phyloP scores from a whole-genome alignment of 2,797 vertebrate species.

The Adelosebastes latens region DNA sequence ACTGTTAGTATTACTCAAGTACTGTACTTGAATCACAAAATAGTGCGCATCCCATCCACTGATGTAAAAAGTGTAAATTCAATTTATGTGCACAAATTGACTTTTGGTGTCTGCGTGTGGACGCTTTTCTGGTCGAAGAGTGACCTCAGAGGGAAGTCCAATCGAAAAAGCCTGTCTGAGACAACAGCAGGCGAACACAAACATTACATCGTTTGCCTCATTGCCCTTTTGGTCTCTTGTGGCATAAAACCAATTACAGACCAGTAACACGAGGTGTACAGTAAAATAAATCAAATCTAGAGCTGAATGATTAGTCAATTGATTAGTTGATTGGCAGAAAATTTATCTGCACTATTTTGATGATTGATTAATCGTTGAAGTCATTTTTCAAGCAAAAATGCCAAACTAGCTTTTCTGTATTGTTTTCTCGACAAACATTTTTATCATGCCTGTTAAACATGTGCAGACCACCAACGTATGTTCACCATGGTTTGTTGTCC shows the following conservation, averaged over 20 bases:
- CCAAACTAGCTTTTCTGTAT: not conserved
- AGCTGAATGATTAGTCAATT: not conserved
- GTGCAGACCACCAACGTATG: not conserved
- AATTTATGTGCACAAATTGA: not conserved
- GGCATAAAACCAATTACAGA: not conserved
- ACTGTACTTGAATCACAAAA: not conserved
- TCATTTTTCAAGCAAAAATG: not conserved
- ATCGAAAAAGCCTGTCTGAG: not conserved
- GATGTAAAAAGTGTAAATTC: not conserved
- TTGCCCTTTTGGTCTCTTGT: not conserved
- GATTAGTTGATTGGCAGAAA: not conserved
- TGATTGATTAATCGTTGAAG: not conserved
- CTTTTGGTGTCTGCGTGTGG: not conserved
- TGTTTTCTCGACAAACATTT: not conserved
- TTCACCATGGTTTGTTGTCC: not conserved
- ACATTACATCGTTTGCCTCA: not conserved
- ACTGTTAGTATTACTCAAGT: not conserved
- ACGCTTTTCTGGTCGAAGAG: not conserved
- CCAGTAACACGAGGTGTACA: not conserved
- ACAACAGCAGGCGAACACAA: not conserved
- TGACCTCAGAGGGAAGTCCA: not conserved
- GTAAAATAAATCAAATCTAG: not conserved
- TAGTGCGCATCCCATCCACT: not conserved
- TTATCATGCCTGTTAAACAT: not conserved
- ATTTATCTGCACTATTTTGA: not conserved